These are phyloP conservation scores for Piscicola geometra DNA, from an alignment of 2,888 invertebrate genomes.

Conservation along the genomic window DNA sequence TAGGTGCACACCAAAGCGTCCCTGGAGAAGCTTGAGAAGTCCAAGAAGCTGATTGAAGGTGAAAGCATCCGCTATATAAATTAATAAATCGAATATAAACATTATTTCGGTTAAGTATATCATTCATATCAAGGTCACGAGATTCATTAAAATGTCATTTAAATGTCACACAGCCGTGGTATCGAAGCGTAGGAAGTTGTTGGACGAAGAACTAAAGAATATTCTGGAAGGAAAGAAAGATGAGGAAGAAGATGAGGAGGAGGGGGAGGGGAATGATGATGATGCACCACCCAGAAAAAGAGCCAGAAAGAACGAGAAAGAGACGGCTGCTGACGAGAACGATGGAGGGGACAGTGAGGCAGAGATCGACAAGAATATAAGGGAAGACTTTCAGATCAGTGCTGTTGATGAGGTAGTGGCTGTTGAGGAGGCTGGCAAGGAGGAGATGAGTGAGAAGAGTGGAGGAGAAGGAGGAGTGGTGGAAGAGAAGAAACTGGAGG, in stretches of 20 bases:
- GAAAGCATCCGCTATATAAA: too few relatives aligned
- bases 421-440: too few relatives aligned
- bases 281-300: background rate
- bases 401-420: conserved; percentile 6
- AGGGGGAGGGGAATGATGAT: background rate
- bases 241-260: conserved; percentile 7
- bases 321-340: background rate
- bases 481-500: too few relatives aligned
- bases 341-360: background rate
- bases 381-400: conserved; percentile 15
- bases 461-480: too few relatives aligned
- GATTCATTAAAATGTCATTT: too few relatives aligned
- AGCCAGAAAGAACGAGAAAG: background rate
- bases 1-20: conserved; percentile 27
- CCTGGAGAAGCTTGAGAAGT: conserved; percentile 32
- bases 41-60: conserved; percentile 34
- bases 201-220: conserved; percentile 29
- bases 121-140: too few relatives aligned
- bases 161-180: conserved; percentile 20
- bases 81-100: too few relatives aligned
- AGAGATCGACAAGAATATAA: background rate
- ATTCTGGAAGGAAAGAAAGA: conserved; percentile 14
- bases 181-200: conserved; percentile 14
- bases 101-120: too few relatives aligned
- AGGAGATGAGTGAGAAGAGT: too few relatives aligned